Evolutionary conservation across 2,797 vertebrate genomes (phyloP).

Genomic region (Pelobates cultripes): DNA sequence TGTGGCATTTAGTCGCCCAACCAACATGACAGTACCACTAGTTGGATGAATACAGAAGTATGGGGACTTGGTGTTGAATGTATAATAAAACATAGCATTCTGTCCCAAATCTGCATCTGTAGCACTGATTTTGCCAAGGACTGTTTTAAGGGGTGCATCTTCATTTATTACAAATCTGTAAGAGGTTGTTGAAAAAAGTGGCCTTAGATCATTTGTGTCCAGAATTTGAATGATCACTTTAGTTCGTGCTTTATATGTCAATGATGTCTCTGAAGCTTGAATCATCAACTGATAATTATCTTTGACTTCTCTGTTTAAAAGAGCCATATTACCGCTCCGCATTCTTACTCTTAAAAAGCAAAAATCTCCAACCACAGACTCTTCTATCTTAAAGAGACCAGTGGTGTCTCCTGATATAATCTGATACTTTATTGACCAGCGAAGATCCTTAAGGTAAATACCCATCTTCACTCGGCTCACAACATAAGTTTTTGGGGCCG

Average conservation of each 20-base stretch:
- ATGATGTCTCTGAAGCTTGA: conserved; percentile 82
- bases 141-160: conserved; percentile 79
- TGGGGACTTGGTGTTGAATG: conserved; percentile 80
- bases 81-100: conserved; percentile 91
- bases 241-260: conserved; percentile 77
- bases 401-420: conserved; percentile 84
- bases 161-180: conserved; percentile 86
- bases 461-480: conserved; percentile 89
- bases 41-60: conserved; percentile 88
- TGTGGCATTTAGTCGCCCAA: conserved; percentile 81
- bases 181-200: conserved; percentile 93
- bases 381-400: conserved; percentile 85
- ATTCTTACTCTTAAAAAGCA: conserved; percentile 92
- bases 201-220: conserved; percentile 94
- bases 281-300: conserved; percentile 87
- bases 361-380: conserved; percentile 86
- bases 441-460: conserved; percentile 74
- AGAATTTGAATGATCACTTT: conserved; percentile 87
- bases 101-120: conserved; percentile 91
- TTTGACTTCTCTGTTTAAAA: conserved; percentile 90
- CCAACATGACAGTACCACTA: conserved; percentile 82
- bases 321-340: conserved; percentile 82
- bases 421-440: conserved; percentile 83
- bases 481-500: conserved; percentile 87
- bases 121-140: conserved; percentile 85